Conservation (phyloP, 64 coral and sea anemone species). For the Pocillopora damicornis region DNA sequence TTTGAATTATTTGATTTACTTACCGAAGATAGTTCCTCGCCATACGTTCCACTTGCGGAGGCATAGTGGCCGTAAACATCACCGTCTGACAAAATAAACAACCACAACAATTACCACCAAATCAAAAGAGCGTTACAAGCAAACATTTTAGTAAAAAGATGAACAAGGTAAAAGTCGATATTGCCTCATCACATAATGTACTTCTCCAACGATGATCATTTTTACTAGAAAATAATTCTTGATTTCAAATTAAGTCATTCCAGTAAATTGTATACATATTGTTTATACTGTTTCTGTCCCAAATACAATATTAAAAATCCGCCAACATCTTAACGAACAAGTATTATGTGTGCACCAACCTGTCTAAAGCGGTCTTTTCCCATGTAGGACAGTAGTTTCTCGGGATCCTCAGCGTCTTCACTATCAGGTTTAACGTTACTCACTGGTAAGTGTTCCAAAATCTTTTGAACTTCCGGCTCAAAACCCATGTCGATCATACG, state of each 20-base stretch:
- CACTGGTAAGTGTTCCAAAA: slow-evolving; percentile 94
- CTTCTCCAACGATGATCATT: too few relatives aligned
- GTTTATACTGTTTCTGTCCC: too few relatives aligned
- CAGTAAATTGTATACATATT: too few relatives aligned
- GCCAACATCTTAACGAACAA: too few relatives aligned
- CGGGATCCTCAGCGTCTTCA: slow-evolving; percentile 94
- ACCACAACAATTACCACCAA: too few relatives aligned
- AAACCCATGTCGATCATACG: slow-evolving; percentile 99
- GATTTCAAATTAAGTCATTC: too few relatives aligned
- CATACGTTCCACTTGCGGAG: slow-evolving; percentile 91
- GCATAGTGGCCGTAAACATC: slow-evolving; percentile 99
- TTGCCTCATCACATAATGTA: too few relatives aligned
- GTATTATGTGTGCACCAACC: slow-evolving; percentile 9
- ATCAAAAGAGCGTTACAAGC: background rate
- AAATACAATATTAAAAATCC: too few relatives aligned
- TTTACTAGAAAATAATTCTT: too few relatives aligned
- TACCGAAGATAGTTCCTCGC: slow-evolving; percentile 86
- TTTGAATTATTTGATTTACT: background rate
- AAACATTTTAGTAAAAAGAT: too few relatives aligned
- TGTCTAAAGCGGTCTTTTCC: slow-evolving; percentile 90
- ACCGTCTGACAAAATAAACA: slow-evolving; percentile 61
- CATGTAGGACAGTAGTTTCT: slow-evolving; percentile 83
- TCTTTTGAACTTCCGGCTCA: slow-evolving; percentile 97
- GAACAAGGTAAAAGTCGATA: too few relatives aligned
- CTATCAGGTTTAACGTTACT: slow-evolving; percentile 94